Base-by-base conservation (phyloP, 1,140 invertebrate genomes). In the Brachionus asplanchnoidis region DNA sequence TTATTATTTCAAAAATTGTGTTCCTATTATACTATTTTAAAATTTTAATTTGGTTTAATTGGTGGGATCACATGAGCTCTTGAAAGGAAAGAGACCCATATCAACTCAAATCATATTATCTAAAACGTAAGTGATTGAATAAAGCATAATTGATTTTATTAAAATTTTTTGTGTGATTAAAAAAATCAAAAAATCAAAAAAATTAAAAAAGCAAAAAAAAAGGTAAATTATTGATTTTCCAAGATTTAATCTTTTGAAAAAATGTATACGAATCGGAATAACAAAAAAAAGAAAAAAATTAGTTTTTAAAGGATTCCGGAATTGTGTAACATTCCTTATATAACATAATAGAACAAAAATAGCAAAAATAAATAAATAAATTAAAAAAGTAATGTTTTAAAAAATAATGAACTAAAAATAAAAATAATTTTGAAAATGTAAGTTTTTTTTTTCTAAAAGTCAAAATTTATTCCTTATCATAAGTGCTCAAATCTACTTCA, bases 71-170 rank as follows among this genome's bases (percentile, higher is more conserved):
- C n/a, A 60, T 60, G 53, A 60, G n/a, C 17, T 17, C 53, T 60
- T 26, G 9, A 60, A 60, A 60, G 17, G 53, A 17, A 60, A 60
- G 20, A 60, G 53, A 1, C 20, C 20, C 53, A 60, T 60, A 23
- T 20, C n/a, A 60, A 5, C 53, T 60, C 53, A 60, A 26, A 60
- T 60, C 2, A 60, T 20, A 23, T 60, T 60, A 23, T 60, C 17
- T 60, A 17, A 68, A 68, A 8, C 14, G 32, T 32, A 68, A 68
- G 32, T 6, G 9, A n/a, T 68, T 68, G 9, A 32, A 68, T 28
- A n/a, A 68, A 32, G 12, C 9, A n/a, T 68, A 68, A 68, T 68
- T 68, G 26, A 68, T 68, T 68, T 68, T 68, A 68, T 68, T 68
- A 11, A 68, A 68, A 32, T 68, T 68, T 32, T 68, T 68, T 32